Evolutionary conservation across 2,888 invertebrate species (phyloP).

Genomic region (Drosophila differens): DNA sequence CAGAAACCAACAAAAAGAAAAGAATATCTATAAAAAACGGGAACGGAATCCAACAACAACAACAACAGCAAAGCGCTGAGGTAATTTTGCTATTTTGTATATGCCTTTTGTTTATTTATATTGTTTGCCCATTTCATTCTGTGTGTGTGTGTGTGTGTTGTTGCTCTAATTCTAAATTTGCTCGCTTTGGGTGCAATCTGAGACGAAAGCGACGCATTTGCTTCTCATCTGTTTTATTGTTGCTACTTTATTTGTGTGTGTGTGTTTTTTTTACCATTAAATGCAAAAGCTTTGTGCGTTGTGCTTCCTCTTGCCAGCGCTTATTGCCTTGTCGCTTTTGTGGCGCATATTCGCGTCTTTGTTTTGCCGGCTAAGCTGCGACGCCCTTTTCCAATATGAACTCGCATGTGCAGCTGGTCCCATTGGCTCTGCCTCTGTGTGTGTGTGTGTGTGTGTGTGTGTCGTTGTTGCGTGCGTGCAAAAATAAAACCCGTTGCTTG

Average conservation of each 20-base stretch:
- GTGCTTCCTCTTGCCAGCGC: constrained; percentile 27
- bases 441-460: constrained; percentile 5
- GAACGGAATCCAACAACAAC: constrained; percentile 59
- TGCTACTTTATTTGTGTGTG: constrained; percentile 11
- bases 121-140: constrained; percentile 40
- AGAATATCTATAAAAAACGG: constrained; percentile 18
- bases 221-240: constrained; percentile 10
- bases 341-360: constrained; percentile 66
- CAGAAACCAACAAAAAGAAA: constrained; percentile 23
- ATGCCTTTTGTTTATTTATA: constrained; percentile 71
- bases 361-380: constrained; percentile 72
- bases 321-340: constrained; percentile 56
- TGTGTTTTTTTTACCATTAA: constrained; percentile 26
- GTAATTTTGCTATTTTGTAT: constrained; percentile 78
- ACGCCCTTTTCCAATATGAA: constrained; percentile 70
- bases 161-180: constrained; percentile 59
- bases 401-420: constrained; percentile 58
- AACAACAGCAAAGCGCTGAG: constrained; percentile 65
- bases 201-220: constrained; percentile 29
- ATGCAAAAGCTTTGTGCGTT: constrained; percentile 21
- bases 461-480: constrained; percentile 14
- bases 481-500: constrained; percentile 9
- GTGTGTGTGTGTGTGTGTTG: constrained; percentile 6
- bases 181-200: constrained; percentile 57
- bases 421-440: constrained; percentile 10